Evolutionary conservation across 1,140 invertebrate species (phyloP).

Genomic region (Bombus sibiricus): DNA sequence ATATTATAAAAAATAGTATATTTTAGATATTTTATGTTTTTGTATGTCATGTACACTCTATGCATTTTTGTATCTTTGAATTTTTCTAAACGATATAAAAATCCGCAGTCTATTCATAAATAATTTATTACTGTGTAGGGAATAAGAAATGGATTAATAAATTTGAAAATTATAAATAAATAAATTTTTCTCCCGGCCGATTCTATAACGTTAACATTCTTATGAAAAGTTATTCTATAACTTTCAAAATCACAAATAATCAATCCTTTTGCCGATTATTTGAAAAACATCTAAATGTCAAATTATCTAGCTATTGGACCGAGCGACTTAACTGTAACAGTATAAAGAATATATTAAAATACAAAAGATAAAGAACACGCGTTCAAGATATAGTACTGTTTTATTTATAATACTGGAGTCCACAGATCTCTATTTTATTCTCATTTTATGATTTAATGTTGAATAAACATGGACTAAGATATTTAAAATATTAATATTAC

Average conservation of each 20-base stretch:
- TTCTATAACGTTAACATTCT: not conserved
- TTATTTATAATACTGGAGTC: constrained; percentile 2
- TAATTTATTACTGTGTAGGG: not conserved
- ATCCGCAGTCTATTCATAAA: not conserved
- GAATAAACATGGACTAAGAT: not conserved
- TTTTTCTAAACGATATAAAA: too few relatives aligned
- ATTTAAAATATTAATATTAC: not conserved
- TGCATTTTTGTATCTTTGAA: too few relatives aligned
- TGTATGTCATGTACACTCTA: too few relatives aligned
- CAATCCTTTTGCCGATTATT: not conserved
- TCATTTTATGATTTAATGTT: constrained; percentile 3
- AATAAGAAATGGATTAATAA: not conserved
- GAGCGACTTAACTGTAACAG: not conserved
- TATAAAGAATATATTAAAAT: not conserved
- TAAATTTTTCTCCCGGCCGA: not conserved
- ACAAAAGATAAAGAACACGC: not conserved
- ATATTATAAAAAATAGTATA: too few relatives aligned
- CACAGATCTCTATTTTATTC: not conserved
- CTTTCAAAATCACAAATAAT: not conserved
- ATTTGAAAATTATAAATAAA: not conserved
- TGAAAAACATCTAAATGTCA: not conserved
- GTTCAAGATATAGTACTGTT: not conserved
- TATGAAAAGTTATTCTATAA: not conserved
- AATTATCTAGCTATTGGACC: not conserved
- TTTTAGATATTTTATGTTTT: too few relatives aligned